Percentiles rank a stretch among this genome's conserved stretches.
Evolutionary conservation across 2,797 vertebrate genomes (phyloP).

Genomic region (Thripadectes ignobilis): DNA sequence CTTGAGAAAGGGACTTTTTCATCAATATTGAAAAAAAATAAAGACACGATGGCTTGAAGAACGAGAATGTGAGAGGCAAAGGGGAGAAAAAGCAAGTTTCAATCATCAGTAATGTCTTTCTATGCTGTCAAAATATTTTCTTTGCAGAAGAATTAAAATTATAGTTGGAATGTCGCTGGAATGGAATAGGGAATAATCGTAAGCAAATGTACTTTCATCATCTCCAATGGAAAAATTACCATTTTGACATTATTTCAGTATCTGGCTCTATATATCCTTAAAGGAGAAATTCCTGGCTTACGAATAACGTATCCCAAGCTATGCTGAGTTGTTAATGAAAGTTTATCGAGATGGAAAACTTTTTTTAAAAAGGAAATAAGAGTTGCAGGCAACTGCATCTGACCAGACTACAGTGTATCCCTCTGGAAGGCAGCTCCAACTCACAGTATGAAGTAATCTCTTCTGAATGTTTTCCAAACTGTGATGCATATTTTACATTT

Average conservation of each 20-base stretch:
- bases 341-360: background rate
- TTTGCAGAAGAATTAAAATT: constrained; percentile 55
- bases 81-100: constrained; percentile 65
- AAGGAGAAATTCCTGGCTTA: background rate
- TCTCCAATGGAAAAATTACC: background rate
- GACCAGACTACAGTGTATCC: background rate
- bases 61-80: constrained; percentile 9
- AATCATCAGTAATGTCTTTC: constrained; percentile 26
- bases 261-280: background rate
- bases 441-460: constrained; percentile 36
- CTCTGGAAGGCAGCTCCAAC: constrained; percentile 40
- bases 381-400: background rate
- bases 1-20: constrained; percentile 19
- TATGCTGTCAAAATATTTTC: constrained; percentile 63
- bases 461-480: constrained; percentile 57
- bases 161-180: constrained; percentile 26
- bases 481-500: constrained; percentile 53
- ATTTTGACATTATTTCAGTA: background rate
- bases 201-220: background rate
- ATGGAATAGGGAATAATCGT: background rate
- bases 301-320: background rate
- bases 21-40: background rate
- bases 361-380: background rate
- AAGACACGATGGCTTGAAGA: constrained; percentile 21
- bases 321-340: background rate